Evolutionary conservation across 2,888 invertebrate genomes (phyloP).

Genomic region (Neria commutata): DNA sequence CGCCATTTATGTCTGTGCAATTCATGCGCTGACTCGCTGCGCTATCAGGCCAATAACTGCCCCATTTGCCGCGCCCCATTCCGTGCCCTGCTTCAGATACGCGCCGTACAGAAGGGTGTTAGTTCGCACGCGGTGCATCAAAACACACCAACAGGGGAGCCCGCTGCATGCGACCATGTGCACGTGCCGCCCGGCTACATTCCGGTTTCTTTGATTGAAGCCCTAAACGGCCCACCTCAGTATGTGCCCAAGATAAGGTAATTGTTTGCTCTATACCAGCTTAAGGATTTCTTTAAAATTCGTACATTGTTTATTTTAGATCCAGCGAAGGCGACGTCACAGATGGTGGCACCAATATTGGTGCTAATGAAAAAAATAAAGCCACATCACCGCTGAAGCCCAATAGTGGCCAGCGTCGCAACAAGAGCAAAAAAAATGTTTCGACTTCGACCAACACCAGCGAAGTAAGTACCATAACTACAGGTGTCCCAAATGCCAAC

Average conservation of each 20-base stretch:
- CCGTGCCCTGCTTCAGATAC: conserved; percentile 92
- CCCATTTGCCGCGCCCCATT: conserved; percentile 99
- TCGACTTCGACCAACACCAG: neutral
- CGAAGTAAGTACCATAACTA: conserved; percentile 1
- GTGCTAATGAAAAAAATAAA: conserved; percentile 53
- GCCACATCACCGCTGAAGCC: conserved; percentile 56
- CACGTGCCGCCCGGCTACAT: conserved; percentile 91
- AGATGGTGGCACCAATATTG: conserved; percentile 53
- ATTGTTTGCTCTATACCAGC: neutral
- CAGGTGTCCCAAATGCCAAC: conserved; percentile 28
- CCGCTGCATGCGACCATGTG: conserved; percentile 51
- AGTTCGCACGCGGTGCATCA: conserved; percentile 51
- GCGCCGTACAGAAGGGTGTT: conserved; percentile 82
- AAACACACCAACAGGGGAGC: conserved; percentile 69
- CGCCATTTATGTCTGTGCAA: conserved; percentile 96
- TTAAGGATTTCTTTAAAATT: neutral
- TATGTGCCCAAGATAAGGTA: conserved; percentile 48
- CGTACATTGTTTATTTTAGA: neutral
- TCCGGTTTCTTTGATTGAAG: conserved; percentile 92
- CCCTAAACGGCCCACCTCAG: conserved; percentile 85
- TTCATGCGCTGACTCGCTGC: conserved; percentile 94
- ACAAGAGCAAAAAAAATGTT: conserved; percentile 44
- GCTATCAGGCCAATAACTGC: conserved; percentile 98
- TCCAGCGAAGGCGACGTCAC: conserved; percentile 63
- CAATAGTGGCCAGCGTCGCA: conserved; percentile 49